These are phyloP conservation scores for Heliocidaris tuberculata DNA, from an alignment of 35 echinoderm and acorn worm genomes.

Conservation along the genomic window DNA sequence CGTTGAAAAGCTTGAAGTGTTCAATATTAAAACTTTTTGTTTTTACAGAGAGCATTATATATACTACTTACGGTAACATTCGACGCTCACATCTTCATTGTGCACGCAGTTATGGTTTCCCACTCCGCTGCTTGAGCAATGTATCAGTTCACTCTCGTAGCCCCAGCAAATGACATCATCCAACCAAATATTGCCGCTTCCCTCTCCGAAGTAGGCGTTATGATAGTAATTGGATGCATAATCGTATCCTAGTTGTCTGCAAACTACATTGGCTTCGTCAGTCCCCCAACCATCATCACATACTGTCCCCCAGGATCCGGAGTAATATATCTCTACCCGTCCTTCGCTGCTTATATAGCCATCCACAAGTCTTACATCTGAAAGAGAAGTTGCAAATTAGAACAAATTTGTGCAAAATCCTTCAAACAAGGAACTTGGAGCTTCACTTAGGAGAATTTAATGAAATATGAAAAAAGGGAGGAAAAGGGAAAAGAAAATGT, in stretches of 20 bases:
- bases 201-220: not conserved
- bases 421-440: no score
- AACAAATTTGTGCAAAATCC: no score
- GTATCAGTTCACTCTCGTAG: not conserved
- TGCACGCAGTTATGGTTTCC: not conserved
- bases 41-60: no score
- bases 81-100: not conserved
- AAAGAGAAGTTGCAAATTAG: not conserved
- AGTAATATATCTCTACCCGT: not conserved
- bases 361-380: not conserved
- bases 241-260: constrained; percentile 17
- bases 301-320: not conserved
- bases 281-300: not conserved
- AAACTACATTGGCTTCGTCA: not conserved
- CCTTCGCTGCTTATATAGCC: not conserved
- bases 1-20: no score
- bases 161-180: not conserved
- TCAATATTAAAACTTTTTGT: no score
- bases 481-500: no score
- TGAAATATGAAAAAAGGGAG: no score
- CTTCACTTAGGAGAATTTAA: no score
- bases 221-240: not conserved
- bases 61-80: not conserved
- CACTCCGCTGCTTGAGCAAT: not conserved
- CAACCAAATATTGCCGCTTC: not conserved